phyloP scores from a whole-genome alignment of 2,888 invertebrate genomes.

The Trachelus stipa region DNA sequence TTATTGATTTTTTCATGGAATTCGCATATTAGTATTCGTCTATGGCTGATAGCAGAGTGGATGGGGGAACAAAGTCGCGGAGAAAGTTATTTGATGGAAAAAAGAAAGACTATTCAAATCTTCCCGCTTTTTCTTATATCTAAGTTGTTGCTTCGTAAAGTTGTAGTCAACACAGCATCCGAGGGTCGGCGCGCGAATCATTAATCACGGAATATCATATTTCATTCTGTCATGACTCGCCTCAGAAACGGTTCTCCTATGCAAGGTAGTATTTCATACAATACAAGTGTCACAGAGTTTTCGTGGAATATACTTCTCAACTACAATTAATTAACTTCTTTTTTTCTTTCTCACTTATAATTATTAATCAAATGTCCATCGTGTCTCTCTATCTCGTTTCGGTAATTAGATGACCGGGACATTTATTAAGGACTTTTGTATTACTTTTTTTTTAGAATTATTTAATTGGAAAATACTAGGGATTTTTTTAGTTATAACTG shows the following conservation, averaged over 20 bases:
- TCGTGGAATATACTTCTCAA: slow-evolving; percentile 16
- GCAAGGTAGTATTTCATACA: slow-evolving; percentile 6
- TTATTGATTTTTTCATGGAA: not conserved
- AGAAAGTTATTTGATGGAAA: not conserved
- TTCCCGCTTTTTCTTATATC: not conserved
- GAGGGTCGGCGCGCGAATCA: slow-evolving; percentile 7
- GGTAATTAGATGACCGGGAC: not conserved
- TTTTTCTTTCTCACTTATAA: not conserved
- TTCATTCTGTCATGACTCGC: slow-evolving; percentile 9
- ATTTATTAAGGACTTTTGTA: not conserved
- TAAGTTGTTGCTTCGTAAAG: slow-evolving; percentile 14
- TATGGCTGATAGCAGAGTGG: not conserved
- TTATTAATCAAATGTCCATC: not conserved
- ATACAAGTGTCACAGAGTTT: slow-evolving; percentile 10
- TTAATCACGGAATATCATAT: slow-evolving; percentile 5
- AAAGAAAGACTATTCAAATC: not conserved
- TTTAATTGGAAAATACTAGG: not conserved
- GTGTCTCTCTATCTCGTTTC: not conserved
- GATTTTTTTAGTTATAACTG: not conserved
- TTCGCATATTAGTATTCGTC: not conserved
- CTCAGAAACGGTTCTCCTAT: slow-evolving; percentile 2
- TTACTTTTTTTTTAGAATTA: not conserved
- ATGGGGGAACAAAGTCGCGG: not conserved
- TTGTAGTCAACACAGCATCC: slow-evolving; percentile 8
- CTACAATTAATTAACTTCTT: slow-evolving; percentile 21